Evolutionary conservation across 2,888 invertebrate genomes (phyloP).

Genomic region (Macrosiphum euphorbiae): DNA sequence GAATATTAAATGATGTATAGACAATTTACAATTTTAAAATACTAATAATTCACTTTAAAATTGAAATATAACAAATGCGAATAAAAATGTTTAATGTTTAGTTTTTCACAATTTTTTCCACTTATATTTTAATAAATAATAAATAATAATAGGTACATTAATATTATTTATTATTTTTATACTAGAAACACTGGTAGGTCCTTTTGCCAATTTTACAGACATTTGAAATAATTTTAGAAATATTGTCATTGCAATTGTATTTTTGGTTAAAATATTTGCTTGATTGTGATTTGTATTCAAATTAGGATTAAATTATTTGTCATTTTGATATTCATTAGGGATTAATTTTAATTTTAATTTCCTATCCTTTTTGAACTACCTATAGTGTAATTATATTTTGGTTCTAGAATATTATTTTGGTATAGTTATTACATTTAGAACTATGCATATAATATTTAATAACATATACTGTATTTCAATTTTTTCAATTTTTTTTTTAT

Average conservation of each 20-base stretch:
- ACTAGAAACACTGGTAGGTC: too few relatives aligned
- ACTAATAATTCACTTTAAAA: too few relatives aligned
- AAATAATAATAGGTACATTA: too few relatives aligned
- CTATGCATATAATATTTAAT: background rate
- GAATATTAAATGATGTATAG: too few relatives aligned
- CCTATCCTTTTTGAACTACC: background rate
- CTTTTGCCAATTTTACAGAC: background rate
- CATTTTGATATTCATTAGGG: background rate
- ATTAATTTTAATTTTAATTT: background rate
- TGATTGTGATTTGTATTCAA: background rate
- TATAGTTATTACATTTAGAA: background rate
- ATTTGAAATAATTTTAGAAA: conserved; percentile 3
- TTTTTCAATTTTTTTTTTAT: background rate
- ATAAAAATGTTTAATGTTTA: too few relatives aligned
- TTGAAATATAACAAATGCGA: too few relatives aligned
- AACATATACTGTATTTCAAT: background rate
- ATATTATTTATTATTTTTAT: too few relatives aligned
- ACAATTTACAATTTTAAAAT: too few relatives aligned
- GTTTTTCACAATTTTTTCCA: too few relatives aligned
- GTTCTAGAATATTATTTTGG: background rate
- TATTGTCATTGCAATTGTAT: background rate
- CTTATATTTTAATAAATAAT: too few relatives aligned
- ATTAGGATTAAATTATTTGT: background rate
- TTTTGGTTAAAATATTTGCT: background rate
- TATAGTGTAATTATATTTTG: background rate